phyloP scores from a whole-genome alignment of 2,888 invertebrate genomes.

The Leptodirus hochenwartii region DNA sequence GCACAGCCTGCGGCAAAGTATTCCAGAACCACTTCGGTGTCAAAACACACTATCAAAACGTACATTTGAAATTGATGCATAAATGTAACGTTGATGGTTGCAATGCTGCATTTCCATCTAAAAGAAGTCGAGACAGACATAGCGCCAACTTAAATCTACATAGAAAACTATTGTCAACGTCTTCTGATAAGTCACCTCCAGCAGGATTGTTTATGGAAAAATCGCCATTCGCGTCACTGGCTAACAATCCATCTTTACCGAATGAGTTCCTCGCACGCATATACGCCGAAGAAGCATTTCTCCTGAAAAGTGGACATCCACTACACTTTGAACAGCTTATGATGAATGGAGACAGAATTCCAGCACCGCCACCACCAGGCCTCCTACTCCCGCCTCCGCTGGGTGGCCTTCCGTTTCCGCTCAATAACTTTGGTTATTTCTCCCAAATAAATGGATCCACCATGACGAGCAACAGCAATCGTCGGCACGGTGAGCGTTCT shows the following conservation, averaged over 20 bases:
- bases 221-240: constrained; percentile 34
- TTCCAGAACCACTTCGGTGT: constrained; percentile 88
- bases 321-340: constrained; percentile 29
- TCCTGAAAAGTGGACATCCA: constrained; percentile 31
- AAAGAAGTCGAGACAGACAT: constrained; percentile 80
- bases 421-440: constrained; percentile 24
- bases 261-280: constrained; percentile 62
- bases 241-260: constrained; percentile 47
- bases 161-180: constrained; percentile 66
- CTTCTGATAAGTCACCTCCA: constrained; percentile 31
- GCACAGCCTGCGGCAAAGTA: constrained; percentile 81
- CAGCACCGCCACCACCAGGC: constrained; percentile 38
- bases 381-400: constrained; percentile 40
- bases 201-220: constrained; percentile 28
- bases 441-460: constrained; percentile 28
- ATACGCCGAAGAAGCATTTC: constrained; percentile 56
- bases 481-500: constrained; percentile 25
- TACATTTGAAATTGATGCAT: constrained; percentile 89
- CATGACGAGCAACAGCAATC: constrained; percentile 16
- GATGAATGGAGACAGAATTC: constrained; percentile 30
- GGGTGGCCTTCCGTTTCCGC: constrained; percentile 34
- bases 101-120: constrained; percentile 86
- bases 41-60: constrained; percentile 90
- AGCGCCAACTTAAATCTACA: constrained; percentile 83
- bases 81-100: constrained; percentile 90